phyloP scores from a whole-genome alignment of 2,888 invertebrate species.

The Antheraea yamamai region DNA sequence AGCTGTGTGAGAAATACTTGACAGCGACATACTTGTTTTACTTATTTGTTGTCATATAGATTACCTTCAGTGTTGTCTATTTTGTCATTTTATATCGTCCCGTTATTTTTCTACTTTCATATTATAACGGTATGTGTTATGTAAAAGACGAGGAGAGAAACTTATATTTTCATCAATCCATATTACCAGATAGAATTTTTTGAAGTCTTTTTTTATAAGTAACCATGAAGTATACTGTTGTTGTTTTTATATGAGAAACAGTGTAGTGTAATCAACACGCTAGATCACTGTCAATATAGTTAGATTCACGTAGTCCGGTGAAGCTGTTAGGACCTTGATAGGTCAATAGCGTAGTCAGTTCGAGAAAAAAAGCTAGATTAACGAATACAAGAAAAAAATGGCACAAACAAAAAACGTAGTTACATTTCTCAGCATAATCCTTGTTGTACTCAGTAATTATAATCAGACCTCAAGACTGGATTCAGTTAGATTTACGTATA shows the following conservation, averaged over 20 bases:
- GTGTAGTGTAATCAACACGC: no score
- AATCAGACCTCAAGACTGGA: neutral
- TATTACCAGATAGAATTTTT: neutral
- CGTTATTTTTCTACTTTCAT: neutral
- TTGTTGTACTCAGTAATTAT: neutral
- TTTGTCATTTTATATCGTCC: neutral
- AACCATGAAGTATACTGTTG: no score
- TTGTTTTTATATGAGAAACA: no score
- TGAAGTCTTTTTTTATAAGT: neutral
- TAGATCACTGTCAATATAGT: no score
- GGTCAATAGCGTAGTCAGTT: no score
- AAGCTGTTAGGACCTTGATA: no score
- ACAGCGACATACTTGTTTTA: neutral
- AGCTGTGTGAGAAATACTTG: slow-evolving; percentile 11
- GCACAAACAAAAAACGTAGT: no score
- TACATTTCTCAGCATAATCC: no score
- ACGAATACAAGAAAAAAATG: no score
- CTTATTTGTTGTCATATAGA: neutral
- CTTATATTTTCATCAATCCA: neutral
- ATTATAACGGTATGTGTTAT: neutral
- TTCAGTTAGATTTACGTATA: neutral
- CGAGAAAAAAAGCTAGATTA: no score
- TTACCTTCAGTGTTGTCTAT: neutral
- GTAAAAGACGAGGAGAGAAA: neutral
- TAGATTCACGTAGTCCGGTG: no score